A percentile compares a stretch with the other conserved stretches of the same genome.
These are phyloP conservation scores for Drosophila chauvacae DNA, from an alignment of 1,140 invertebrate genomes.

Conservation along the genomic window DNA sequence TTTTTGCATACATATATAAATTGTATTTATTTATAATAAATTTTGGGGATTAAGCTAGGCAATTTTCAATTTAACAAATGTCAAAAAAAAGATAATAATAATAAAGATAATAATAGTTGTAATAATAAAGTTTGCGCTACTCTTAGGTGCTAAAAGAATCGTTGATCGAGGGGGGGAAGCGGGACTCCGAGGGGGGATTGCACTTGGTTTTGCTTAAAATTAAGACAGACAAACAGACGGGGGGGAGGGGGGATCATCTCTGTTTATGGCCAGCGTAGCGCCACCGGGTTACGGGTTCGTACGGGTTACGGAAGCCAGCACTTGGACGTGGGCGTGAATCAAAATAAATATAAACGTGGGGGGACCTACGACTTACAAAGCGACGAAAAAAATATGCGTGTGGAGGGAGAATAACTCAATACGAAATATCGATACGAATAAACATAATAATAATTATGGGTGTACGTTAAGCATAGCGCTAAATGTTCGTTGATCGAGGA, in stretches of 20 bases:
- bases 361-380: slow-evolving; percentile 36
- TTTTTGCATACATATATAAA: slow-evolving; percentile 52
- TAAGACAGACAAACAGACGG: slow-evolving; percentile 14
- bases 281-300: slow-evolving; percentile 10
- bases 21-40: slow-evolving; percentile 65
- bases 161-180: background rate
- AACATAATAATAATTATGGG: slow-evolving; percentile 37
- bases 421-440: slow-evolving; percentile 39
- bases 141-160: slow-evolving; percentile 26
- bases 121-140: slow-evolving; percentile 48
- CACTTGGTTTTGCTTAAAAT: slow-evolving; percentile 57
- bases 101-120: slow-evolving; percentile 33
- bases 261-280: slow-evolving; percentile 61
- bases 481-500: slow-evolving; percentile 40
- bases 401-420: slow-evolving; percentile 15
- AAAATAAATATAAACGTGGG: slow-evolving; percentile 24
- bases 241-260: slow-evolving; percentile 15
- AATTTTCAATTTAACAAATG: slow-evolving; percentile 69
- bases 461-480: slow-evolving; percentile 30
- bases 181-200: slow-evolving; percentile 32
- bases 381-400: slow-evolving; percentile 57
- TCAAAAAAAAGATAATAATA: slow-evolving; percentile 44
- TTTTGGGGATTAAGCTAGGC: slow-evolving; percentile 62
- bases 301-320: slow-evolving; percentile 8
- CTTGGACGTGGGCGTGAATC: slow-evolving; percentile 6